These are phyloP conservation scores for Actinia equina DNA, from an alignment of 64 coral and sea anemone species.

Conservation along the genomic window DNA sequence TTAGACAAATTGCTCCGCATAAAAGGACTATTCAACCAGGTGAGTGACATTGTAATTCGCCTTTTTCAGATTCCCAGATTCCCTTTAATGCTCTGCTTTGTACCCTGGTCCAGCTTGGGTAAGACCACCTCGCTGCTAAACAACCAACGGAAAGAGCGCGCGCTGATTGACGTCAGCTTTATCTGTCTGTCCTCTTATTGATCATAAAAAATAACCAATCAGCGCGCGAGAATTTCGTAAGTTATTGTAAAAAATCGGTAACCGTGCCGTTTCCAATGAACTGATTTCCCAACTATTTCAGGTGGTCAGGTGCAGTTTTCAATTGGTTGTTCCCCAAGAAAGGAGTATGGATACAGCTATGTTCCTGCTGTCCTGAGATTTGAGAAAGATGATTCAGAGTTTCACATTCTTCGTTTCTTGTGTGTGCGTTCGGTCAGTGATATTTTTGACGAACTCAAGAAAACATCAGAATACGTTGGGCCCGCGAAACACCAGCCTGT, in stretches of 20 bases:
- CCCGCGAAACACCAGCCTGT: slow-evolving; percentile 13
- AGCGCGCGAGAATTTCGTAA: no score
- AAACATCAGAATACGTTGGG: slow-evolving; percentile 32
- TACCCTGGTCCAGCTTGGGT: no score
- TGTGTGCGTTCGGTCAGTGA: slow-evolving; percentile 68
- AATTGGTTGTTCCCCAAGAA: slow-evolving; percentile 40
- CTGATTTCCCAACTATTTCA: neutral
- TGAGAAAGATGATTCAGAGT: slow-evolving; percentile 16
- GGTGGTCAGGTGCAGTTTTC: slow-evolving; percentile 27
- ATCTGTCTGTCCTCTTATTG: no score
- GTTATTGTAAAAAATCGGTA: no score
- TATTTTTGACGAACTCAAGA: slow-evolving; percentile 61
- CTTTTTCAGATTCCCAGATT: no score
- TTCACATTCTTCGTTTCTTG: slow-evolving; percentile 66
- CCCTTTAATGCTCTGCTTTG: no score
- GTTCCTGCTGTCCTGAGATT: slow-evolving; percentile 67
- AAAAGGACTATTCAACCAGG: slow-evolving; percentile 12
- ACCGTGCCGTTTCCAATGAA: neutral
- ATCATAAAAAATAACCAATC: no score
- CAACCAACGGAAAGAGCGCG: no score
- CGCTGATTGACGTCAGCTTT: no score
- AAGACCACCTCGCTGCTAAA: no score
- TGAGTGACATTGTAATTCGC: neutral
- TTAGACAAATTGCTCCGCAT: neutral
- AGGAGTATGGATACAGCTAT: slow-evolving; percentile 71